Percentiles rank a stretch among this genome's conserved stretches.
These are phyloP conservation scores for Daboia siamensis DNA, from an alignment of 2,113 vertebrate genomes.

Conservation along the genomic window DNA sequence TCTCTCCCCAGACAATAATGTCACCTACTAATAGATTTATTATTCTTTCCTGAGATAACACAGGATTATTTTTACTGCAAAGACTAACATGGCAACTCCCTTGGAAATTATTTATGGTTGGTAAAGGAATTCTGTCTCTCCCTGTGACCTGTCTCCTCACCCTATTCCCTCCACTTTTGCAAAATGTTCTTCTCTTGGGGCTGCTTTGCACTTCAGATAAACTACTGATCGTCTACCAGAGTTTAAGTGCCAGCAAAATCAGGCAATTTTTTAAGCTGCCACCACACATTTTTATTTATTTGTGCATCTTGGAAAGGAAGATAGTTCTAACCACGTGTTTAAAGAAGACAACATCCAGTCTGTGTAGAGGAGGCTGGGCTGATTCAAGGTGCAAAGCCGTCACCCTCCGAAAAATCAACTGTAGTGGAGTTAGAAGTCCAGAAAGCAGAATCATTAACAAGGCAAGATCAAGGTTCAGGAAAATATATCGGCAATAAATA, in stretches of 20 bases:
- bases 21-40: neutral
- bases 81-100: neutral
- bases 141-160: neutral
- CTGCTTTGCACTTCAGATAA: neutral
- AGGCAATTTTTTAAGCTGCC: neutral
- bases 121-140: neutral
- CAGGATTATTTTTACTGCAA: neutral
- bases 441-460: neutral
- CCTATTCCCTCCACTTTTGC: accelerated
- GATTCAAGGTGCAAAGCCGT: neutral
- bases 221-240: neutral
- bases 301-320: neutral
- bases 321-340: neutral
- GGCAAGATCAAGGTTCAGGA: neutral
- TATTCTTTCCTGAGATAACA: neutral
- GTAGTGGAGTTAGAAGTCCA: neutral
- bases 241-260: neutral
- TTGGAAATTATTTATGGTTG: neutral
- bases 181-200: neutral
- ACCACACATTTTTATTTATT: neutral
- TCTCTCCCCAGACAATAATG: neutral
- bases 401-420: neutral
- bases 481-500: neutral
- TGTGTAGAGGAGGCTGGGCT: neutral
- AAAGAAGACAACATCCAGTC: neutral